A percentile compares a stretch with the other conserved stretches of the same genome.
Conservation (phyloP, 1,140 invertebrate species). For the Callitettix versicolor region DNA sequence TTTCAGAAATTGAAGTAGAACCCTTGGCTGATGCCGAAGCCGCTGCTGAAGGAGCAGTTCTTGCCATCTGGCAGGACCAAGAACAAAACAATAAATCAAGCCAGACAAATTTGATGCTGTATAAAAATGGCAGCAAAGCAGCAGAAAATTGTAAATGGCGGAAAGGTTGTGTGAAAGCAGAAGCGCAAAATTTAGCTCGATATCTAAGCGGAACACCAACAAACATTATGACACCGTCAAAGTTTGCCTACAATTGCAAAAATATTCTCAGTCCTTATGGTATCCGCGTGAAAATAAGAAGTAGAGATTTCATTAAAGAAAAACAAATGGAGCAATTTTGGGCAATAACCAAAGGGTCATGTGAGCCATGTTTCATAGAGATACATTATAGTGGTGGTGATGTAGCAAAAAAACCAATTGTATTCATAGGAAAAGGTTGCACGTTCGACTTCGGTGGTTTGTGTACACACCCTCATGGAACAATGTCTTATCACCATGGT, state of each 20-base stretch:
- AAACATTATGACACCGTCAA: conserved; percentile 74
- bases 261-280: conserved; percentile 24
- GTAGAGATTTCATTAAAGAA: conserved; percentile 40
- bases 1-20: conserved; percentile 46
- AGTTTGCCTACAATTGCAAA: conserved; percentile 49
- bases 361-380: conserved; percentile 42
- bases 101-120: conserved; percentile 28
- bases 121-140: neutral
- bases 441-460: neutral
- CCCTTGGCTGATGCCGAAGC: conserved; percentile 57
- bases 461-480: neutral
- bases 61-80: conserved; percentile 54
- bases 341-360: conserved; percentile 41
- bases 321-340: conserved; percentile 44
- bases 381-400: conserved; percentile 30
- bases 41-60: conserved; percentile 56
- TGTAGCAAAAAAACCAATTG: conserved; percentile 29
- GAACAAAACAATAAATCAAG: conserved; percentile 50
- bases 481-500: conserved; percentile 30
- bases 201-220: conserved; percentile 67
- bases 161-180: conserved; percentile 55
- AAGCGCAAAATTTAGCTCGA: conserved; percentile 74
- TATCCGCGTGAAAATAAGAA: conserved; percentile 31
- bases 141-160: conserved; percentile 46
- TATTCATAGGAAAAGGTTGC: conserved; percentile 28